phyloP scores from a whole-genome alignment of 1,140 invertebrate species.

The Anastrepha obliqua region DNA sequence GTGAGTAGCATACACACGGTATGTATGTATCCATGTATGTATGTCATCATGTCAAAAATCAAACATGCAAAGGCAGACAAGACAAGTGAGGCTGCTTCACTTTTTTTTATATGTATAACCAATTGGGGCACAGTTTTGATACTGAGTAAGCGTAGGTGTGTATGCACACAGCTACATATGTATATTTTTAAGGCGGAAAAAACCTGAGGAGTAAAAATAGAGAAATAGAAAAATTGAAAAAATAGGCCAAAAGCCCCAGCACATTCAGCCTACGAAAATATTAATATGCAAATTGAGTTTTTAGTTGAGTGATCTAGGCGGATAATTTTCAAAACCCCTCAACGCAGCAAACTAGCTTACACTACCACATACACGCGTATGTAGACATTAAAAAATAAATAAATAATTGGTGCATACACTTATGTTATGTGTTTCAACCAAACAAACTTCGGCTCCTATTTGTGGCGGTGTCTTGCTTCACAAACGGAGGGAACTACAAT shows the following conservation, averaged over 20 bases:
- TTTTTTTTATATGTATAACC: not conserved
- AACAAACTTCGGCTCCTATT: too few species aligned
- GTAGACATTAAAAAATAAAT: not conserved
- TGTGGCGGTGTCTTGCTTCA: too few species aligned
- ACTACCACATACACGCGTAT: not conserved
- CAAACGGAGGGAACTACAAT: too few species aligned
- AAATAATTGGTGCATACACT: too few species aligned
- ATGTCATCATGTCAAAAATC: not conserved
- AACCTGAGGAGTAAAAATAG: not conserved
- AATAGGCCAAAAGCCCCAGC: not conserved
- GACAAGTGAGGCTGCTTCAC: not conserved
- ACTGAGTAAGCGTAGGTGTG: not conserved
- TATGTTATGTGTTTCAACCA: too few species aligned
- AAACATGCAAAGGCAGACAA: not conserved
- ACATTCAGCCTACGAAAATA: constrained; percentile 61
- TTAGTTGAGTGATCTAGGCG: constrained; percentile 73
- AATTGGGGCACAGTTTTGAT: not conserved
- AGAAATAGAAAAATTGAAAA: not conserved
- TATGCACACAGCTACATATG: not conserved
- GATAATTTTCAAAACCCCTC: constrained; percentile 62
- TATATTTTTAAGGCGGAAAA: not conserved
- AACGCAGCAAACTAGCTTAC: not conserved
- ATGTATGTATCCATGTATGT: not conserved
- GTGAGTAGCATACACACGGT: not conserved
- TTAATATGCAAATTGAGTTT: constrained; percentile 74